phyloP scores from a whole-genome alignment of 1,140 invertebrate species.

The Heterodera schachtii region DNA sequence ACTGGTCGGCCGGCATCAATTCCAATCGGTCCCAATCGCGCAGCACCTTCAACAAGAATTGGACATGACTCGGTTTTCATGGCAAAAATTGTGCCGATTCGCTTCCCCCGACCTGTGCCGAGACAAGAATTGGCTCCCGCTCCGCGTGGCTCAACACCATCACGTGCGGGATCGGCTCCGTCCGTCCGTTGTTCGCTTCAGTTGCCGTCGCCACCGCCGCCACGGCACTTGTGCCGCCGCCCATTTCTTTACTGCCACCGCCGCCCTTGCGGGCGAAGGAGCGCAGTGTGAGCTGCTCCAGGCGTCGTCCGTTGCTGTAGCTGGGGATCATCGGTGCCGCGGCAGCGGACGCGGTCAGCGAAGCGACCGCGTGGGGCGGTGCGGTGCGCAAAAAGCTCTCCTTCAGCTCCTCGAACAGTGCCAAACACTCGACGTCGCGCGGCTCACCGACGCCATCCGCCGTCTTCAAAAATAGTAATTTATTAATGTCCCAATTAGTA shows the following conservation, averaged over 20 bases:
- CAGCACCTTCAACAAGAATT: conserved; percentile 41
- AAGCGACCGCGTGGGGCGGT: conserved; percentile 40
- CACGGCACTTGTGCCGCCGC: neutral
- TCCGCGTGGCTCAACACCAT: conserved; percentile 43
- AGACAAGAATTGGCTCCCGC: conserved; percentile 41
- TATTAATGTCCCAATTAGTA: neutral
- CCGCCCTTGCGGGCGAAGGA: conserved; percentile 17
- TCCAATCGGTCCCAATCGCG: conserved; percentile 52
- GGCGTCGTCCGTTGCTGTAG: conserved; percentile 27
- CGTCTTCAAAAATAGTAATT: conserved; percentile 23
- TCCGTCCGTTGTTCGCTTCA: conserved; percentile 26
- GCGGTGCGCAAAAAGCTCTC: conserved; percentile 12
- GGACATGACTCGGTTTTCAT: conserved; percentile 1
- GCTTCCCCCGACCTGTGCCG: neutral
- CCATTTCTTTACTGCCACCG: conserved; percentile 25
- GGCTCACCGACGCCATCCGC: conserved; percentile 43
- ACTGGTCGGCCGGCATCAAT: conserved; percentile 88
- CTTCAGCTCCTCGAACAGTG: conserved; percentile 48
- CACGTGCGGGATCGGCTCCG: conserved; percentile 55
- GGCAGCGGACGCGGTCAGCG: conserved; percentile 37
- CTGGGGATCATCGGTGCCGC: conserved; percentile 43
- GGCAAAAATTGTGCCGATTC: too few relatives aligned
- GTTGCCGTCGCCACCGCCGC: neutral
- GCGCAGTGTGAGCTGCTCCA: conserved; percentile 26
- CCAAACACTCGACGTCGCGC: conserved; percentile 50